phyloP scores from a whole-genome alignment of 2,113 vertebrate genomes.

The Proteles cristata region DNA sequence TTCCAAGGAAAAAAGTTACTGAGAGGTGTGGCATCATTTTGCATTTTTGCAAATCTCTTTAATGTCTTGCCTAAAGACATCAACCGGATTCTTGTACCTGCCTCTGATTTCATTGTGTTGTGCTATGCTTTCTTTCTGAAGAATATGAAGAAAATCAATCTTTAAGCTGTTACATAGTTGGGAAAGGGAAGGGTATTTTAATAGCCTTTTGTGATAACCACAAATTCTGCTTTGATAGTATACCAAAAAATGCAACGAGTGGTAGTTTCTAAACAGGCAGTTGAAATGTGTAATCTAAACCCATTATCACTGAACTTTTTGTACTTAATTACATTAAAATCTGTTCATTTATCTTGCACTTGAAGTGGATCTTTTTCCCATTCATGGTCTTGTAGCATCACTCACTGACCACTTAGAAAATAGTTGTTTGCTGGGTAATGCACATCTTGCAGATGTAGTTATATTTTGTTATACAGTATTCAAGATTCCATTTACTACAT shows the following conservation, averaged over 20 bases:
- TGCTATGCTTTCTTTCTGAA: not conserved
- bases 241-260: not conserved
- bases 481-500: not conserved
- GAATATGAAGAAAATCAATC: not conserved
- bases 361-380: not conserved
- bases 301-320: not conserved
- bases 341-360: not conserved
- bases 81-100: not conserved
- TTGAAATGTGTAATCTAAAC: not conserved
- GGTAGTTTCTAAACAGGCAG: not conserved
- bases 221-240: conserved; percentile 14
- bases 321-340: not conserved
- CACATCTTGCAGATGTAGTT: not conserved
- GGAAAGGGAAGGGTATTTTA: not conserved
- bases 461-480: not conserved
- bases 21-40: not conserved
- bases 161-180: not conserved
- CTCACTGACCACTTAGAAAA: not conserved
- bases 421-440: not conserved
- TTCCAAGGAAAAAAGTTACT: not conserved
- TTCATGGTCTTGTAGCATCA: not conserved
- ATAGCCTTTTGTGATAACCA: not conserved
- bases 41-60: not conserved
- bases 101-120: not conserved
- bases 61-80: not conserved